Base-by-base conservation (phyloP, 2,113 vertebrate species). In the Hyperoodon ampullatus region DNA sequence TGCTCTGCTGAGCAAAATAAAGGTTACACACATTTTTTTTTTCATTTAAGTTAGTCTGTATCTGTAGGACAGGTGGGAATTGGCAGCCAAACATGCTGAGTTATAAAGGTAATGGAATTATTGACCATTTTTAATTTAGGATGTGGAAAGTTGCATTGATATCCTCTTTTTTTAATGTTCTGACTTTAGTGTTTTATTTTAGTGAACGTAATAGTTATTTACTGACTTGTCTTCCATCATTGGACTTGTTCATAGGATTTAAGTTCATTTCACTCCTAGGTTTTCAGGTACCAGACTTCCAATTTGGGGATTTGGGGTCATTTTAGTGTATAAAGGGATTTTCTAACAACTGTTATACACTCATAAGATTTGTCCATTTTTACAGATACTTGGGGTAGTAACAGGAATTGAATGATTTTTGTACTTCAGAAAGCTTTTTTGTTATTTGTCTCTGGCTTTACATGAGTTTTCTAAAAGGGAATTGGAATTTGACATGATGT, bases 371-470 rank as follows among this genome's bases (percentile, higher is more conserved):
- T 90, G 16, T 63, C 28, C 35, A 33, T 78, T 93, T 65, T 71
- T 61, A 23, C 6, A 78, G 50, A 53, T 71, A 82, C 30, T 72
- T 72, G 19, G 30, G 30, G 8, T 74, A 82, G 8, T 82, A 82
- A 93, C 6, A 80, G 70, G 28, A 78, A 71, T 53, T 92, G 65
- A 91, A 44, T 87, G 9, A 44, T 24, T 90, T 96, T 85, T 90
- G 26, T 6, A 90, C 30, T 72, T 96, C 16, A 16, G 24, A 65
- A 63, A 47, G 2, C 18, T 42, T 89, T 82, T 84, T 68, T 78
- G 42, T 72, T 86, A n/a, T 53, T 90, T 85, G 44, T 90, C 10
- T 84, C 44, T 71, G 86, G 63, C 28, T 93, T 44, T 85, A 78
- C 74, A 35, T 50, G 24, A 65, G 33, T 94, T 96, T 94, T 81